Conservation (phyloP, 2,888 invertebrate genomes). For the Trissolcus japonicus region DNA sequence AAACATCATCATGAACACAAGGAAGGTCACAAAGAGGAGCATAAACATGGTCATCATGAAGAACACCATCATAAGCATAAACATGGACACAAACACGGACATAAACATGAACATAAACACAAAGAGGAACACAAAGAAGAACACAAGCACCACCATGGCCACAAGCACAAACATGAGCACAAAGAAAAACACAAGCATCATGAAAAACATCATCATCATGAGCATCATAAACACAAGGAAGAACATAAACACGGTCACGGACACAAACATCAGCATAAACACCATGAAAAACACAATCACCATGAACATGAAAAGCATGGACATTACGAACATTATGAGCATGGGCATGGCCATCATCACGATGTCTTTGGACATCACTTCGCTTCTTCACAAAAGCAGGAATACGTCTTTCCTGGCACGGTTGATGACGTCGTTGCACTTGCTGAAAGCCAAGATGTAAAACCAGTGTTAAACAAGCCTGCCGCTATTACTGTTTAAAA, state of each 20-base stretch:
- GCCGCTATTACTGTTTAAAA: slow-evolving; percentile 42
- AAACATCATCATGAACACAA: slow-evolving; percentile 59
- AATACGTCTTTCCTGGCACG: slow-evolving; percentile 65
- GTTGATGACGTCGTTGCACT: slow-evolving; percentile 34
- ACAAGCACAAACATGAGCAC: slow-evolving; percentile 66
- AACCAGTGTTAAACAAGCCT: slow-evolving; percentile 43
- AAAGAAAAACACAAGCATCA: slow-evolving; percentile 64
- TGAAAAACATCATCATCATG: slow-evolving; percentile 64
- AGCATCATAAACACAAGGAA: slow-evolving; percentile 60
- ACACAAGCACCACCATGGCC: slow-evolving; percentile 61
- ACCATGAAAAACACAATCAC: slow-evolving; percentile 65
- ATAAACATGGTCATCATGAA: slow-evolving; percentile 58
- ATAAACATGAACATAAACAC: slow-evolving; percentile 63
- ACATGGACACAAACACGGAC: slow-evolving; percentile 57
- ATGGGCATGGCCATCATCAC: slow-evolving; percentile 63
- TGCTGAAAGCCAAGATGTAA: slow-evolving; percentile 37
- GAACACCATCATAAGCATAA: slow-evolving; percentile 63
- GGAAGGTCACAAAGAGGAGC: slow-evolving; percentile 46
- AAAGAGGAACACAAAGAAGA: slow-evolving; percentile 60
- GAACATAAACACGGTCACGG: slow-evolving; percentile 65
- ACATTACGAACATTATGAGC: slow-evolving; percentile 61
- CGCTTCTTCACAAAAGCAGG: slow-evolving; percentile 63
- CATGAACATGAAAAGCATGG: slow-evolving; percentile 57
- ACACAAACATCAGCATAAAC: slow-evolving; percentile 66
- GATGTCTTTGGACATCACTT: slow-evolving; percentile 56